Conservation (phyloP, 2,113 vertebrate species). For the Rutilus rutilus region DNA sequence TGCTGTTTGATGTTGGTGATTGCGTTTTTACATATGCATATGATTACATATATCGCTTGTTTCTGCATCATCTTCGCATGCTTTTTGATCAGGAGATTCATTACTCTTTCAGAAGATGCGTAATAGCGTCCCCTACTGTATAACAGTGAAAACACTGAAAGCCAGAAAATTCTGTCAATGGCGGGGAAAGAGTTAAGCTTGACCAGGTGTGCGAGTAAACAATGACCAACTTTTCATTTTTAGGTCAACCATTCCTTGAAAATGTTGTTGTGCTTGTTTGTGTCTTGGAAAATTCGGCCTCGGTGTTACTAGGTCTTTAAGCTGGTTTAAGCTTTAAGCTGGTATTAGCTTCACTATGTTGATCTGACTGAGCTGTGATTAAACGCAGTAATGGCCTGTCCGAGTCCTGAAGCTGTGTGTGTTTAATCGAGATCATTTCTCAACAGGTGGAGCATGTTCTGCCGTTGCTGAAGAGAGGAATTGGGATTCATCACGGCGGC, state of each 20-base stretch:
- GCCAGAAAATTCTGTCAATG: too few species aligned
- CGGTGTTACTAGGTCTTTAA: neutral
- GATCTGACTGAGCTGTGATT: neutral
- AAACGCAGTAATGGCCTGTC: neutral
- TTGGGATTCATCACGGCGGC: constrained; percentile 97
- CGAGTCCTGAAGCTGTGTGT: constrained; percentile 21
- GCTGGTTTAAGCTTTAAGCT: neutral
- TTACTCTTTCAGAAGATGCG: too few species aligned
- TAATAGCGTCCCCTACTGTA: too few species aligned
- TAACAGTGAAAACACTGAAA: too few species aligned
- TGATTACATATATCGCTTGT: too few species aligned
- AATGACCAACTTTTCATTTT: neutral
- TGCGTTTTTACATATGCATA: too few species aligned
- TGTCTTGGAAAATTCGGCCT: neutral
- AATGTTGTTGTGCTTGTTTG: neutral
- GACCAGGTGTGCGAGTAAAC: neutral
- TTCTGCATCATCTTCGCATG: too few species aligned
- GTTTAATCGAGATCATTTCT: neutral
- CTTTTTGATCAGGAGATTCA: too few species aligned
- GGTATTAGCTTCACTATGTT: neutral
- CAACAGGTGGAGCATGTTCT: constrained; percentile 80
- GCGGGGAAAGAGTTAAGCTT: too few species aligned
- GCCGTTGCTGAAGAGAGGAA: constrained; percentile 92
- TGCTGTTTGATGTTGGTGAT: too few species aligned
- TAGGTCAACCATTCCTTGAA: neutral